Evolutionary conservation across 1,140 invertebrate species (phyloP), one percentile per base, ranked within the genome.

Genomic region (Kradibia gibbosae): DNA sequence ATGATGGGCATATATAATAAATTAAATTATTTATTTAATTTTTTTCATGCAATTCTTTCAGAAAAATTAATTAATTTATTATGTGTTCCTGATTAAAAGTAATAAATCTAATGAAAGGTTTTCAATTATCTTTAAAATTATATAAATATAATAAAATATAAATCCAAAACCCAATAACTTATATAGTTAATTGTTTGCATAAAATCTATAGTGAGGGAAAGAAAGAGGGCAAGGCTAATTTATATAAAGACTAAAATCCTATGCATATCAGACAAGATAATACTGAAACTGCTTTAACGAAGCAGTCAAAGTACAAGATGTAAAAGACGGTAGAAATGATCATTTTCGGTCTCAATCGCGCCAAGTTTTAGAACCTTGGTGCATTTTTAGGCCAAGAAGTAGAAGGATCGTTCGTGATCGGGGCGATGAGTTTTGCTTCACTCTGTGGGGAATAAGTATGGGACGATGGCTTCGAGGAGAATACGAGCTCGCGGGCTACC

Each of bases 381-480:
- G 3, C 48, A n/a, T 8, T 5, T 1, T 22, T 31, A 28, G n/a
- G 7, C 31, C 25, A 11, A 50, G 25, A 53, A 57, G 57, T 34
- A 36, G 50, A 75, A 75, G 36, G 50, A 62, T n/a, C 4, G n/a
- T 36, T 20, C 28, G 60, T 42, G 74, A 65, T 57, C 10, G 73
- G 25, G 34, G 20, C 0, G n/a, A 10, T 28, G 55, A 20, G 17
- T 20, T n/a, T 25, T 28, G 42, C 70, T 17, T 15, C 60, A 15
- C 25, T 62, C 15, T 31, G 28, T 31, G 3, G 31, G 62, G 71
- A 83, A 81, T 65, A n/a, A n/a, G n/a, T n/a, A n/a, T 78, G 60
- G 25, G 28, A 39, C 57, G 36, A 72, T 53, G 55, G 60, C 34
- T 48, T 75, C 83, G 65, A 80, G 67, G 75, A 80, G 75, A 80